phyloP scores from a whole-genome alignment of 2,113 vertebrate genomes.

The Arvicanthis niloticus region DNA sequence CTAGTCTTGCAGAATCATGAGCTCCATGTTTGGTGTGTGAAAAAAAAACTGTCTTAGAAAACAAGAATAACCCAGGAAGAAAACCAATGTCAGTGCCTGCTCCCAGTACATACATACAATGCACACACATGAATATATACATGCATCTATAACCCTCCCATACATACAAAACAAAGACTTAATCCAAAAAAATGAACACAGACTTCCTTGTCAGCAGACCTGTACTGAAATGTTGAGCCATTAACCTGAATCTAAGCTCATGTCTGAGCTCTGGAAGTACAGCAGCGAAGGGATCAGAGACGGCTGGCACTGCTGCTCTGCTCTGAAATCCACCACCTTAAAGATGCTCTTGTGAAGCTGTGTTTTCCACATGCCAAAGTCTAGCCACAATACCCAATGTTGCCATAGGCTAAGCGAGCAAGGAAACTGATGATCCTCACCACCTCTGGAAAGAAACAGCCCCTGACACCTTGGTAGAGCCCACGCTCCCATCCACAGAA shows the following conservation, averaged over 20 bases:
- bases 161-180: neutral
- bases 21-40: neutral
- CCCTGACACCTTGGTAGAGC: too few relatives aligned
- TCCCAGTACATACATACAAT: neutral
- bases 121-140: neutral
- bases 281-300: neutral
- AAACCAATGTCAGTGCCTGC: neutral
- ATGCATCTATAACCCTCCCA: neutral
- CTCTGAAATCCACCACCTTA: neutral
- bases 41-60: neutral
- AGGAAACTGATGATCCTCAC: neutral
- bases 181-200: neutral
- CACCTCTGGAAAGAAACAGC: neutral
- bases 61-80: too few relatives aligned
- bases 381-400: neutral
- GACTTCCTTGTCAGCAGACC: neutral
- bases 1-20: neutral
- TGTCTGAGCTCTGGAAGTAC: neutral
- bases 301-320: neutral
- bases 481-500: neutral
- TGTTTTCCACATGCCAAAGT: neutral
- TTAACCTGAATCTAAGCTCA: neutral
- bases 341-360: neutral
- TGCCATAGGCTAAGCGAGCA: neutral
- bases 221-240: neutral